Evolutionary conservation across 2,888 invertebrate genomes (phyloP).

Genomic region (Malthinus flaveolus): DNA sequence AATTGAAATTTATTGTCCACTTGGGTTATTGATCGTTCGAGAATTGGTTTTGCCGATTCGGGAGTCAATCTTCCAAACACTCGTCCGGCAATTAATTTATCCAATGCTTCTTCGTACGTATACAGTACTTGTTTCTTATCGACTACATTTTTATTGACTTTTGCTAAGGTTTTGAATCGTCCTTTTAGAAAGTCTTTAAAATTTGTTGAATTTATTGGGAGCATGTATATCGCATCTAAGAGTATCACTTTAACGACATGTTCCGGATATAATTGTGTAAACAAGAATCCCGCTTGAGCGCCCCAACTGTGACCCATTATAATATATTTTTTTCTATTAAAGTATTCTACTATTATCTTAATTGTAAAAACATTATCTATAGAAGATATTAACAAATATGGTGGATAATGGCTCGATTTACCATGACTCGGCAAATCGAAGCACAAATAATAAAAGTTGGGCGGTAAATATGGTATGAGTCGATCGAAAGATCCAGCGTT

Average conservation of each 20-base stretch:
- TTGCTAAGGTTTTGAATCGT: slow-evolving; percentile 49
- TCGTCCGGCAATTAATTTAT: slow-evolving; percentile 55
- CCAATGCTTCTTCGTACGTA: slow-evolving; percentile 55
- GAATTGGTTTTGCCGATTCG: slow-evolving; percentile 56
- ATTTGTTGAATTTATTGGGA: slow-evolving; percentile 35
- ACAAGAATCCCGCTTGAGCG: slow-evolving; percentile 53
- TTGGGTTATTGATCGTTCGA: slow-evolving; percentile 55
- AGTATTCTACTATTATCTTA: slow-evolving; percentile 43
- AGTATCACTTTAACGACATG: slow-evolving; percentile 53
- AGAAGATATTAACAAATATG: slow-evolving; percentile 46
- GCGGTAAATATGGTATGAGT: slow-evolving; percentile 59
- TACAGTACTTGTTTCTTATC: slow-evolving; percentile 45
- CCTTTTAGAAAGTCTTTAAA: slow-evolving; percentile 43
- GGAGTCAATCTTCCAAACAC: slow-evolving; percentile 46
- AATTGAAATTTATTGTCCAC: slow-evolving; percentile 57
- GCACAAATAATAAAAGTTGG: slow-evolving; percentile 52
- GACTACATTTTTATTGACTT: slow-evolving; percentile 41
- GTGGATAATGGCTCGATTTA: slow-evolving; percentile 59
- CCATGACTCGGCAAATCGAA: slow-evolving; percentile 67
- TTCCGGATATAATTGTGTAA: slow-evolving; percentile 52
- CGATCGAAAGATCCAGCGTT: slow-evolving; percentile 63
- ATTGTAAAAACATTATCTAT: slow-evolving; percentile 53
- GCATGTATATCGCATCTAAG: slow-evolving; percentile 52
- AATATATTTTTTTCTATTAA: slow-evolving; percentile 44
- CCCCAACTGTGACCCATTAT: slow-evolving; percentile 56